These are phyloP conservation scores for Phallusia fumigata DNA, from an alignment of 23 tunicate genomes.

Conservation along the genomic window DNA sequence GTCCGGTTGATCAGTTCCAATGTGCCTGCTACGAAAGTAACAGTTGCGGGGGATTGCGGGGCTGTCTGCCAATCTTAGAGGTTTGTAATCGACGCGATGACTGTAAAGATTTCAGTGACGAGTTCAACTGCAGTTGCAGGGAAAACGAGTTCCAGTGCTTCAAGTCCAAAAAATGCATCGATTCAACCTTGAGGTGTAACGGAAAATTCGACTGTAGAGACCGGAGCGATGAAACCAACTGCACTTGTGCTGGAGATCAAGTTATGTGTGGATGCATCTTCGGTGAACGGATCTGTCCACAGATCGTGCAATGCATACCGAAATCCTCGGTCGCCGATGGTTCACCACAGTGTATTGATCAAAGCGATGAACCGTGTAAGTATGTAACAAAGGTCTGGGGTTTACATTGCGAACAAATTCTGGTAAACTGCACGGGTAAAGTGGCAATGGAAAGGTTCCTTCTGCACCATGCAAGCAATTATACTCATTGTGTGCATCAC, in stretches of 20 bases:
- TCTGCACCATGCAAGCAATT: not conserved
- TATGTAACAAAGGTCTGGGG: not conserved
- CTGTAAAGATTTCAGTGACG: constrained; percentile 35
- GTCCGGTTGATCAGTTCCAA: not conserved
- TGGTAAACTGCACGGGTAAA: not conserved
- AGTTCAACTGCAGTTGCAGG: not conserved
- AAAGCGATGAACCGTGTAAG: not conserved
- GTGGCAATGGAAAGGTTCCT: not conserved
- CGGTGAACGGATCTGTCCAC: not conserved
- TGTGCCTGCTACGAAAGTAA: not conserved
- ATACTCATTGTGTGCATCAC: not conserved
- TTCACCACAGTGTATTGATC: not conserved
- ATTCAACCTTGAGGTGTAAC: not conserved
- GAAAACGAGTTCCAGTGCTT: not conserved
- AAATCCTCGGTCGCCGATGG: not conserved
- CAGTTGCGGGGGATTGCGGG: not conserved
- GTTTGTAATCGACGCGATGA: constrained; percentile 26
- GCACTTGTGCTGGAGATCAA: not conserved
- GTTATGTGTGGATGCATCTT: not conserved
- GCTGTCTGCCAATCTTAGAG: not conserved
- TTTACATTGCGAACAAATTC: not conserved
- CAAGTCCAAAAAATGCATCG: not conserved
- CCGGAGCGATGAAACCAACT: not conserved
- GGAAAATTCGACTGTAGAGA: not conserved
- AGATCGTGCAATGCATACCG: not conserved